Evolutionary conservation across 2,113 vertebrate genomes (phyloP), one percentile per base, ranked within the genome.

Genomic region (Leptodactylus fuscus): DNA sequence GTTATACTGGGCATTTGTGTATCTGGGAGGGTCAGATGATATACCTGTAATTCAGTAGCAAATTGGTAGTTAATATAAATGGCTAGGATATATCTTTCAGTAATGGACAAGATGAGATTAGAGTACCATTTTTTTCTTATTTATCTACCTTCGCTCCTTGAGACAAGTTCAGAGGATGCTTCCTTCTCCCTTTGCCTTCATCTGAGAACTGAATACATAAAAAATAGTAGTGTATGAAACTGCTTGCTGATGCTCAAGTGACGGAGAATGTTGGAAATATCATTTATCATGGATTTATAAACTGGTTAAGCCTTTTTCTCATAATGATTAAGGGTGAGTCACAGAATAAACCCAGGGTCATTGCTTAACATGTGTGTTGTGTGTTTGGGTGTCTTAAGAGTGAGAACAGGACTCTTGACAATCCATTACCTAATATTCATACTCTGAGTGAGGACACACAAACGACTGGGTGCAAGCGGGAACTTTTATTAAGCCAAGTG

Each of bases 371-470:
- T 85, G 1, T 38, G 91, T 0, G 75, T 88, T 88, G 79, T 62
- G 41, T 11, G 34, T 86, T 60, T 89, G 89, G 94, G 93, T 94
- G 93, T 93, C 87, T 82, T 77, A 88, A 90, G 91, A 95, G 94
- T 94, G 93, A 92, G 88, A 91, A 95, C 93, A 94, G 92, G 90
- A 88, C 87, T 91, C 90, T 5, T 27, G 89, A 89, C 88, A 89
- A 76, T 87, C 92, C 92, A 88, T 90, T 89, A 90, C 88, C 91
- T 90, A 90, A 91, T 94, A 92, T 92, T 92, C 89, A 69, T 91
- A 88, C 87, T 88, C 90, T 87, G 87, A 90, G 90, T 87, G 90
- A 93, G 92, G 92, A 93, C 91, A 46, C 88, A 91, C 24, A 34
- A 48, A 38, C 88, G 82, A 67, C 88, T 89, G 89, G 90, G 89